phyloP scores from a whole-genome alignment of 2,113 vertebrate genomes.

The Uropsilus gracilis region DNA sequence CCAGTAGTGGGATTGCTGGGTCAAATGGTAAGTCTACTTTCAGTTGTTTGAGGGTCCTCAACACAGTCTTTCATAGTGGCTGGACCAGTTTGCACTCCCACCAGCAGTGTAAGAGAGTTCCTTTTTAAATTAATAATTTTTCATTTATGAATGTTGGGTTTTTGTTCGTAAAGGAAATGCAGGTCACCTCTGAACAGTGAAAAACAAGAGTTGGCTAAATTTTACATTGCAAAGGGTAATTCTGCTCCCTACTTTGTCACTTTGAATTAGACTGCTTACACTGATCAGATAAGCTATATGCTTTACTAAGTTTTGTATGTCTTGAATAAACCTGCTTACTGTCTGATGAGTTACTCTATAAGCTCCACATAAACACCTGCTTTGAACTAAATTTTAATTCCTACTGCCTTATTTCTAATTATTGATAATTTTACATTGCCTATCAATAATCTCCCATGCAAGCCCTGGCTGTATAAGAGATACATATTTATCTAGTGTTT shows the following conservation, averaged over 20 bases:
- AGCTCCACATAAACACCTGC: not conserved
- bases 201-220: slow-evolving; percentile 35
- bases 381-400: slow-evolving; percentile 42
- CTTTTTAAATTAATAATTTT: slow-evolving; percentile 49
- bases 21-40: too few species aligned
- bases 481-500: slow-evolving; percentile 2
- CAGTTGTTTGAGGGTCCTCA: too few species aligned
- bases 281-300: slow-evolving; percentile 18
- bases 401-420: not conserved
- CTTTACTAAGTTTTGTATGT: slow-evolving; percentile 32
- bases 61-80: too few species aligned
- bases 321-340: not conserved
- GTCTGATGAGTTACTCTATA: not conserved
- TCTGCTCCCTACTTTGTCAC: not conserved
- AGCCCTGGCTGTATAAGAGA: not conserved
- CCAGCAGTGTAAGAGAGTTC: too few species aligned
- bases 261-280: slow-evolving; percentile 24
- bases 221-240: slow-evolving; percentile 16
- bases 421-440: slow-evolving; percentile 9
- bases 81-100: too few species aligned
- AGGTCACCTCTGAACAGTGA: slow-evolving; percentile 8
- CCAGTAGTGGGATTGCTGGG: too few species aligned
- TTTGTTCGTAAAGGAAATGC: slow-evolving; percentile 52
- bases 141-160: not conserved
- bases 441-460: slow-evolving; percentile 26